Conservation (phyloP, 2,797 vertebrate genomes). For the Pangasius krempfi region DNA sequence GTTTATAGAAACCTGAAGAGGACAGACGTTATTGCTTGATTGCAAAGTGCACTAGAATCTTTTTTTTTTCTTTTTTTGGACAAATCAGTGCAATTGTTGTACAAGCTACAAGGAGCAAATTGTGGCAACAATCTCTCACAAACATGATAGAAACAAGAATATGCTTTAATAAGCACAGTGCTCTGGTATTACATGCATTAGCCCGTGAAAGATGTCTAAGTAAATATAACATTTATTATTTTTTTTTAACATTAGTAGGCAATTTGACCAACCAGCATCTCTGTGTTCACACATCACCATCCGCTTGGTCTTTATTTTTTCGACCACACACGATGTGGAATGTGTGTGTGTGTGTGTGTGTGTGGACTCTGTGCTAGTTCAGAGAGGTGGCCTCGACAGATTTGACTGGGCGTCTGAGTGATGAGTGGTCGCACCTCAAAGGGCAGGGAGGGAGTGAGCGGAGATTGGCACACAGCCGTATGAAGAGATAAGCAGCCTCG, state of each 20-base stretch:
- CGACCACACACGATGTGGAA: neutral
- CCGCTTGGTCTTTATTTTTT: no score
- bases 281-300: neutral
- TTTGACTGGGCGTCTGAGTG: neutral
- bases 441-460: conserved; percentile 11
- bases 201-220: no score
- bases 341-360: neutral
- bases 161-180: no score
- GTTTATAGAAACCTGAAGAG: neutral
- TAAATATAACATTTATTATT: neutral
- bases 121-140: neutral
- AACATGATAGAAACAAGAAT: no score
- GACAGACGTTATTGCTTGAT: neutral
- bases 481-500: conserved; percentile 27
- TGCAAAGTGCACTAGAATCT: neutral
- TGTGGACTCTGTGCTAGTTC: neutral
- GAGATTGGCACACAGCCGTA: conserved; percentile 5
- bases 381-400: neutral
- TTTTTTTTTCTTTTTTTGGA: neutral
- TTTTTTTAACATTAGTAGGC: neutral
- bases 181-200: neutral
- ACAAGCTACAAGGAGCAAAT: neutral
- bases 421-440: conserved; percentile 26
- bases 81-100: neutral
- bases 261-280: neutral